Base-by-base conservation (phyloP, 2,113 vertebrate species). In the Perca fluviatilis region DNA sequence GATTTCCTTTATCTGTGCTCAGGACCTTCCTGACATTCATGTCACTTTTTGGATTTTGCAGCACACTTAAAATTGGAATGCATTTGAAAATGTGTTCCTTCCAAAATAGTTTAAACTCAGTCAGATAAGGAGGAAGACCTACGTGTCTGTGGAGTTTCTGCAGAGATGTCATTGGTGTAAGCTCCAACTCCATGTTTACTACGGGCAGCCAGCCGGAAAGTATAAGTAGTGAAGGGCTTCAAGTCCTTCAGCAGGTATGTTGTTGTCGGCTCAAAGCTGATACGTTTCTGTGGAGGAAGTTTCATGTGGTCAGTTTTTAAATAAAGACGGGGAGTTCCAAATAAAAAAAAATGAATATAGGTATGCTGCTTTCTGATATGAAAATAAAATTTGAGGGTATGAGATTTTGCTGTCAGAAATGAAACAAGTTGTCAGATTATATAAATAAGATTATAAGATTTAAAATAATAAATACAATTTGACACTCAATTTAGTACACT, bases 131-230 rank as follows among this genome's bases (percentile, higher is more conserved):
- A 99, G 94, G 95, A 94, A 92, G 95, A 99, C 98, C 96, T 99
- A 99, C 98, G 99, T 97, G 98, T 99, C 96, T 99, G 98, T 91
- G 99, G 97, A 70, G 98, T 99, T 94, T 98, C 97, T 0, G 98
- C 97, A 53, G 98, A 98, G 89, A 99, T 98, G 95, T 99, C 98
- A 9, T 97, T 95, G 80, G 98, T 99, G 2, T 99, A 98, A 78
- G 98, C 98, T 77, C 98, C 98, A 11, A 98, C 93, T 82, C 98
- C 98, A 66, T 98, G 97, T 25, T 96, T 97, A 92, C 98, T 99
- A 23, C 97, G 97, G 0, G 98, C 98, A 73, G 98, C 97, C 79
- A 99, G 95, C 62, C 97, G 98, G 86, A 99, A 99, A 83, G 95
- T 96, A 87, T 99, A 99, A 15, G 97, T 96, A 67, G 97, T 99